phyloP scores from a whole-genome alignment of 2,888 invertebrate species.

The Notodonta dromedarius region DNA sequence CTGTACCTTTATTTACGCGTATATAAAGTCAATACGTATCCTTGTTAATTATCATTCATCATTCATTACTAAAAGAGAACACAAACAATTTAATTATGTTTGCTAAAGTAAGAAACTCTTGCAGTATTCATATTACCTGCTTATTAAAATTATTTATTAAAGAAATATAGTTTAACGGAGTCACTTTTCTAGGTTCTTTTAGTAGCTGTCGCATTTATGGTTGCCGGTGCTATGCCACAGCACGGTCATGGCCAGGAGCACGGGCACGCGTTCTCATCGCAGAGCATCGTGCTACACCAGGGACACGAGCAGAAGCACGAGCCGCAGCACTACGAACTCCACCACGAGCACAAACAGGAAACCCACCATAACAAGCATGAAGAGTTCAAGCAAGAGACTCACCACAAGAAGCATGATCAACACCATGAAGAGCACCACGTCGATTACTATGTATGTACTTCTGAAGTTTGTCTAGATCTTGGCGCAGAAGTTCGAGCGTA shows the following conservation, averaged over 20 bases:
- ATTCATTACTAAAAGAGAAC: neutral
- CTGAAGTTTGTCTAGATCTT: neutral
- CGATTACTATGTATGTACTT: conserved; percentile 44
- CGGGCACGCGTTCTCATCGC: conserved; percentile 49
- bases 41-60: neutral
- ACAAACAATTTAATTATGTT: neutral
- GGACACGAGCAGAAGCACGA: conserved; percentile 39
- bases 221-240: neutral
- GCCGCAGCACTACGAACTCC: conserved; percentile 13
- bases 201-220: neutral
- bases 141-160: neutral
- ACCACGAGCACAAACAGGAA: conserved; percentile 11
- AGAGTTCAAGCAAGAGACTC: conserved; percentile 27
- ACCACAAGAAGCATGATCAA: conserved; percentile 1
- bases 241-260: conserved; percentile 5
- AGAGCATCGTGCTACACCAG: conserved; percentile 53
- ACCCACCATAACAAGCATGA: conserved; percentile 12
- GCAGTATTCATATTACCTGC: too few relatives aligned
- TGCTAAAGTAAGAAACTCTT: neutral
- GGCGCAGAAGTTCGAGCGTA: too few relatives aligned
- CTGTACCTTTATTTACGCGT: neutral
- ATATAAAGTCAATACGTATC: neutral
- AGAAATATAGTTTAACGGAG: neutral
- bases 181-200: neutral
- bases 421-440: conserved; percentile 16